Evolutionary conservation across 2,888 invertebrate genomes (phyloP).

Genomic region (Epicampocera succincta): DNA sequence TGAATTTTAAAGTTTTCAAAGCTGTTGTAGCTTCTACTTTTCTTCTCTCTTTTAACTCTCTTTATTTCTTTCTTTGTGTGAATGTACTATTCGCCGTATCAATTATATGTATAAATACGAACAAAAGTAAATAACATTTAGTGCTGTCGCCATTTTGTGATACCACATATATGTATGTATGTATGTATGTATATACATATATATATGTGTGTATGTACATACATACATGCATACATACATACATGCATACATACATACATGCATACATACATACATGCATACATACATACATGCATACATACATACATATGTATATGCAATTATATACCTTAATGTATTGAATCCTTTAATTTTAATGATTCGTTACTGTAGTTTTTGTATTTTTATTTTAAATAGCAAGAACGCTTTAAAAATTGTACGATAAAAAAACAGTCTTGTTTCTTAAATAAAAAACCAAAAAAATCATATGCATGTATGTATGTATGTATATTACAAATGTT

Average conservation of each 20-base stretch:
- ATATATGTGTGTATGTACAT: not conserved
- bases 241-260: not conserved
- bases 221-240: not conserved
- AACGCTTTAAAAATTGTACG: not conserved
- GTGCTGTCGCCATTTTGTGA: slow-evolving; percentile 40
- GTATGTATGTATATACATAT: not conserved
- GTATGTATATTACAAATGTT: not conserved
- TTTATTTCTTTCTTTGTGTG: not conserved
- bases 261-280: not conserved
- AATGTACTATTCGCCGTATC: slow-evolving; percentile 7
- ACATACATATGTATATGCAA: no score
- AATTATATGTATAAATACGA: not conserved
- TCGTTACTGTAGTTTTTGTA: not conserved
- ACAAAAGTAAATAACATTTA: not conserved
- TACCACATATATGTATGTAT: not conserved
- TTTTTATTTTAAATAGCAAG: not conserved
- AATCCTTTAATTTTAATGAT: no score
- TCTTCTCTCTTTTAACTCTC: not conserved
- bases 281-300: no score
- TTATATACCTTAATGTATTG: no score
- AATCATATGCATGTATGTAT: no score
- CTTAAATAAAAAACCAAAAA: not conserved
- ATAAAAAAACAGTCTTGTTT: not conserved
- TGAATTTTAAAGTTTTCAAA: slow-evolving; percentile 35
- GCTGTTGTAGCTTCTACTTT: not conserved